Evolutionary conservation across 2,797 vertebrate genomes (phyloP), one percentile per base, ranked within the genome.

Genomic region (Scomberomorus guttatus): DNA sequence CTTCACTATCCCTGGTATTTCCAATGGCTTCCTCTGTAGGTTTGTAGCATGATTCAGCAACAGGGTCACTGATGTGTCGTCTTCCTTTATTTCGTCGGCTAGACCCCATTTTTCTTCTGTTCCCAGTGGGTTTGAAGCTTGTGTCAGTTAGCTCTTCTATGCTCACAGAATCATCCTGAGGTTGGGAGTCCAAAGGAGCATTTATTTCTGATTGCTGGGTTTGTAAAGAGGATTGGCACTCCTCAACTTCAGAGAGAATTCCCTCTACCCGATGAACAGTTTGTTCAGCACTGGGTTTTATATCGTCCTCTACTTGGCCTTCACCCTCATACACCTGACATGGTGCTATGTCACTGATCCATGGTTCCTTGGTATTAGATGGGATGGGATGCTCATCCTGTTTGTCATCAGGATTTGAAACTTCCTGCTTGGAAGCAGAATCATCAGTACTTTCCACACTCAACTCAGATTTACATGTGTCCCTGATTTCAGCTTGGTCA

Each of bases 41-140:
- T 62, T 83, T 59, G 1, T 75, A 11, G 5, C 59, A 37, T 75
- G 24, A 1, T 55, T 85, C 77, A 48, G 17, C 32, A 46, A 39
- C 65, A 18, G 29, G 52, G 34, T 68, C 77, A n/a, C 69, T 46
- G 22, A 8, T 56, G 2, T 81, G 64, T 29, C 72, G 80, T 17
- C 22, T 64, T 69, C 67, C 83, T 88, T 81, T 87, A 51, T 57
- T 66, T 60, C 81, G 92, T 29, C 90, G 89, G 18, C 92, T 94
- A 44, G 93, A 94, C 24, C 88, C 89, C 15, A 91, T 29, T 84
- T 92, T 92, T 63, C 87, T 93, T 79, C 76, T 88, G 74, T 58
- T 63, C 8, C 59, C 34, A 58, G 8, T 48, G 17, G 51, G 11
- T 6, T 50, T 75, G 27, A 58, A 42, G 25, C 12, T 39, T 15